These are phyloP conservation scores for Caenorhabditis panamensis DNA, from an alignment of 2,888 invertebrate species.

Conservation along the genomic window DNA sequence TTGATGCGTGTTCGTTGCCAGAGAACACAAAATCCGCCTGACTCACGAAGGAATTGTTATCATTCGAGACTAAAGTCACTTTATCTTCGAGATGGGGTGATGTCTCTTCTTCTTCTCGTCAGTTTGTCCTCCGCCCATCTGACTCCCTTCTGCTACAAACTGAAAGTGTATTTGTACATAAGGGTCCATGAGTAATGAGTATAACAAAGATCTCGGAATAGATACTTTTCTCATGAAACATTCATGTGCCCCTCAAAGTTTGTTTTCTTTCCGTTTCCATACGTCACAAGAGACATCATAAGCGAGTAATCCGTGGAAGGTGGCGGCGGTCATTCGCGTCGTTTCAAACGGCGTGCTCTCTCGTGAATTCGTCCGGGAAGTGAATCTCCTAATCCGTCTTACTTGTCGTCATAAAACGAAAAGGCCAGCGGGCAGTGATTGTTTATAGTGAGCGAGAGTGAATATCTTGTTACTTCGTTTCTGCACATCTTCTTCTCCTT, in stretches of 20 bases:
- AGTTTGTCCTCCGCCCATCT: background rate
- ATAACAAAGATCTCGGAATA: constrained; percentile 44
- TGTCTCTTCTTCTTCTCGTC: background rate
- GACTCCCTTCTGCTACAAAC: background rate
- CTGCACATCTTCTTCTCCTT: background rate
- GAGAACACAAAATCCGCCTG: constrained; percentile 1
- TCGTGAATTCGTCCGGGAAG: constrained; percentile 11
- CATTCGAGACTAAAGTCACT: background rate
- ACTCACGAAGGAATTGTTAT: background rate
- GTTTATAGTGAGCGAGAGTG: background rate
- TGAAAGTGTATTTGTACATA: background rate
- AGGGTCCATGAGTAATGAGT: constrained; percentile 12
- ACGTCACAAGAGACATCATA: constrained; percentile 15
- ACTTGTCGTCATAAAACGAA: constrained; percentile 15
- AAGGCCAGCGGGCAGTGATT: background rate
- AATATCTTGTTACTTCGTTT: constrained; percentile 13
- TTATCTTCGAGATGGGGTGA: background rate
- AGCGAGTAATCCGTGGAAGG: constrained; percentile 23
- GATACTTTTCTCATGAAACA: constrained; percentile 53
- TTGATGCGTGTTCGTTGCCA: background rate
- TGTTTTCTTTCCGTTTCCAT: constrained; percentile 11
- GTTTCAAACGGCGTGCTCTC: background rate
- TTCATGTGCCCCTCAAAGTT: constrained; percentile 19
- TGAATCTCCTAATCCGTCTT: constrained; percentile 35
- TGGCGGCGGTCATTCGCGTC: background rate